A percentile compares a stretch with the other conserved stretches of the same genome.
phyloP scores from a whole-genome alignment of 1,140 invertebrate species.

The Drosophila miranda region DNA sequence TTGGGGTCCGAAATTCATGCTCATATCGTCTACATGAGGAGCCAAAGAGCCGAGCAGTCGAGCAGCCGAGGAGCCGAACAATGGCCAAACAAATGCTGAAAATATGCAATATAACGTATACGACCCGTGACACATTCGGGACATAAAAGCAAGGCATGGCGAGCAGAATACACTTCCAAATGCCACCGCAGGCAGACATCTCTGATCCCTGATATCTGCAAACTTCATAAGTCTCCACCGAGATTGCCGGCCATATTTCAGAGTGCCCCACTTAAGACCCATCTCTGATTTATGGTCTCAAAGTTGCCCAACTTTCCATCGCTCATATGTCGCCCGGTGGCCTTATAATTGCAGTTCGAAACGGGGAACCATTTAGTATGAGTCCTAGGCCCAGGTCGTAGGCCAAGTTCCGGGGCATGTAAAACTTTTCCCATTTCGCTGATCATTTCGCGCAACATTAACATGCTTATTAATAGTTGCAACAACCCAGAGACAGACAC shows the following conservation, averaged over 20 bases:
- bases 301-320: constrained; percentile 54
- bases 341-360: constrained; percentile 52
- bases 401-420: constrained; percentile 4
- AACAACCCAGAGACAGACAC: constrained; percentile 5
- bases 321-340: constrained; percentile 43
- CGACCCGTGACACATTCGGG: constrained; percentile 29
- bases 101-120: constrained; percentile 57
- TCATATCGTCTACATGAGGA: too few species aligned
- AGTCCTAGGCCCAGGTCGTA: constrained; percentile 39
- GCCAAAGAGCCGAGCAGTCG: too few species aligned
- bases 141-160: not conserved
- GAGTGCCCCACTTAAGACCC: constrained; percentile 23
- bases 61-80: not conserved
- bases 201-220: constrained; percentile 31
- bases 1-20: constrained; percentile 11
- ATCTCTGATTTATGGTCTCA: constrained; percentile 60
- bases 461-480: constrained; percentile 71
- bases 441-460: constrained; percentile 76
- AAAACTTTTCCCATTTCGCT: constrained; percentile 72
- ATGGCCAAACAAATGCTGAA: constrained; percentile 8
- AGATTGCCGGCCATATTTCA: constrained; percentile 6
- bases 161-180: constrained; percentile 14
- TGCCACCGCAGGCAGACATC: constrained; percentile 9
- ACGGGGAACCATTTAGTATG: constrained; percentile 65
- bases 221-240: constrained; percentile 37